These are phyloP conservation scores for Anseranas semipalmata DNA, from an alignment of 2,113 vertebrate species.

Conservation along the genomic window DNA sequence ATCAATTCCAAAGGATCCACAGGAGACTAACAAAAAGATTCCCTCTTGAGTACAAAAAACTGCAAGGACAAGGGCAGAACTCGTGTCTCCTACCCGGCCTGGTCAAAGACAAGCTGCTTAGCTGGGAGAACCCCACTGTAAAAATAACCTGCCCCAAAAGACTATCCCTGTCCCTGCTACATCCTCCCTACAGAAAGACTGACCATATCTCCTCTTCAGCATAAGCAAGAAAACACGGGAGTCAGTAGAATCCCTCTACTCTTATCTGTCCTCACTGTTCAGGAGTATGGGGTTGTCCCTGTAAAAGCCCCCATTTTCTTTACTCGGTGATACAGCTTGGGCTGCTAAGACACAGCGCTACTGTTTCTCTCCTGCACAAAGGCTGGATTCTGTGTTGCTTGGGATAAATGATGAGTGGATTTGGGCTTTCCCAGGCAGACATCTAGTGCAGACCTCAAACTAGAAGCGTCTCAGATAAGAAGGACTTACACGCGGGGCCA, in stretches of 20 bases:
- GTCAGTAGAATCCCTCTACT: not conserved
- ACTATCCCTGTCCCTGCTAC: not conserved
- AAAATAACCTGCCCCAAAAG: not conserved
- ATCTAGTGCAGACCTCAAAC: not conserved
- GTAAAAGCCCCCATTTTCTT: not conserved
- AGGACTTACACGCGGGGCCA: fast-evolving
- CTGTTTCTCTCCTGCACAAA: not conserved
- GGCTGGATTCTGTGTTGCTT: not conserved
- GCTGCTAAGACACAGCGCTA: fast-evolving
- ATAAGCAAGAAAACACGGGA: not conserved
- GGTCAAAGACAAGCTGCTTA: not conserved
- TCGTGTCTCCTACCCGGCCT: not conserved
- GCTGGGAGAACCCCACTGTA: not conserved
- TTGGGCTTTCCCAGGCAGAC: not conserved
- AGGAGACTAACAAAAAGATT: not conserved
- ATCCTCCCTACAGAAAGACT: not conserved
- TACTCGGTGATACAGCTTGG: not conserved
- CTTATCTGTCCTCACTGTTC: not conserved
- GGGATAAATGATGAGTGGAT: not conserved
- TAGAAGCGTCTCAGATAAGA: not conserved
- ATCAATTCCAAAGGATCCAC: not conserved
- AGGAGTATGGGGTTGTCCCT: not conserved
- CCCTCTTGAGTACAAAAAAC: not conserved
- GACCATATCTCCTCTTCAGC: not conserved
- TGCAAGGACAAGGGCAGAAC: not conserved